phyloP scores from a whole-genome alignment of 2,113 vertebrate species.

The Noctilio leporinus region DNA sequence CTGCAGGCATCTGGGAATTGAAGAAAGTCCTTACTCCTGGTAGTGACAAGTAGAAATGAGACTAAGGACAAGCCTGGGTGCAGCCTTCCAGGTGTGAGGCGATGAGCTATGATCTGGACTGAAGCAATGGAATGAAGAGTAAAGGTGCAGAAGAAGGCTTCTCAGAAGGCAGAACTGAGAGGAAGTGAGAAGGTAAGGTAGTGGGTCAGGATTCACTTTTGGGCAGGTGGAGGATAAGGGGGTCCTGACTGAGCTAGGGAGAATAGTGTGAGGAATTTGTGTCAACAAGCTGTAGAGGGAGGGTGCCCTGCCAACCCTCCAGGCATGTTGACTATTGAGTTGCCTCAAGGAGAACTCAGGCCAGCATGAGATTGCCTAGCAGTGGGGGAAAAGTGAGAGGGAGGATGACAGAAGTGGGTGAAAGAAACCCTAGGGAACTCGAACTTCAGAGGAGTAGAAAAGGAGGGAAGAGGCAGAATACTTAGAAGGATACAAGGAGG shows the following conservation, averaged over 20 bases:
- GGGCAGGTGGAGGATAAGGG: not conserved
- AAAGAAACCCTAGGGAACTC: not conserved
- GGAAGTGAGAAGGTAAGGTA: not conserved
- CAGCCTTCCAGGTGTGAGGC: not conserved
- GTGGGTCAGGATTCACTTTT: not conserved
- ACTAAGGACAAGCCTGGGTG: not conserved
- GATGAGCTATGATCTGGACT: not conserved
- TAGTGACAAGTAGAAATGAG: not conserved
- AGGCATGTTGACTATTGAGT: not conserved
- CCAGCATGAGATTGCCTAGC: too few relatives aligned
- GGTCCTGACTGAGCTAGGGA: not conserved
- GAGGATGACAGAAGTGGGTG: not conserved
- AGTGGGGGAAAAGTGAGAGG: not conserved
- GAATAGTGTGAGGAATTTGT: not conserved
- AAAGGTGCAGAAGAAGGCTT: not conserved
- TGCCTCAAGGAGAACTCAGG: not conserved
- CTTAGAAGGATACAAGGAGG: not conserved
- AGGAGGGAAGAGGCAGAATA: not conserved
- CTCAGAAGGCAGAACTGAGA: not conserved
- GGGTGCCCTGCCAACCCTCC: not conserved
- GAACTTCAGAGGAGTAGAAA: not conserved
- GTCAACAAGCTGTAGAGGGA: not conserved
- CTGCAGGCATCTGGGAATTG: not conserved
- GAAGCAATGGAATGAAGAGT: not conserved
- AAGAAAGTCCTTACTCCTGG: conserved; percentile 10